Evolutionary conservation across 2,888 invertebrate species (phyloP), one percentile per base, ranked within the genome.

Genomic region (Liodrosophila aerea): DNA sequence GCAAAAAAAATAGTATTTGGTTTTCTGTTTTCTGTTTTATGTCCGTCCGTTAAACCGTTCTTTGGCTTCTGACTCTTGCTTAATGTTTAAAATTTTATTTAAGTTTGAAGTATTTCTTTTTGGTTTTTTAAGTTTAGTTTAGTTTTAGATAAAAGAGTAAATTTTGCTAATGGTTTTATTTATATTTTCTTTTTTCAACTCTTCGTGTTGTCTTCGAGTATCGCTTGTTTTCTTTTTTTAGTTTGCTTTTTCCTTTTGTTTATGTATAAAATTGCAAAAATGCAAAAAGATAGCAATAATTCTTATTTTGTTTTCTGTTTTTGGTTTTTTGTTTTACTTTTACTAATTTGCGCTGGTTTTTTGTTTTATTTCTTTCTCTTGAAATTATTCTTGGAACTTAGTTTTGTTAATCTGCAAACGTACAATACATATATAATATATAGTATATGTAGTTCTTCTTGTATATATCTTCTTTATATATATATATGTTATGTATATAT

Each of bases 221-320:
- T 30, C 18, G 9, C 15, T 13, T 13, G 12, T 44, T 29, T 27
- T 2, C 27, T 31, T 45, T 30, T 54, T 37, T 67, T 54, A 36
- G 53, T 74, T 40, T 27, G 4, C 45, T 40, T 67, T 57, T 53
- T 64, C 45, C 31, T 58, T 22, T 66, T 64, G 61, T 61, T 77
- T 76, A 81, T 85, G 74, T 89, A 90, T 89, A 89, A 90, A 89
- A 89, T 88, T 89, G 90, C 89, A 89, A 89, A 89, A 90, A 89
- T 90, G 90, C 90, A 89, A 89, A 89, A 89, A 89, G 88, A 86
- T 87, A 87, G 88, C 86, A 88, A 88, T 87, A 83, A 77, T 83
- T 81, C 52, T 59, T 66, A 61, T 52, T 64, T 64, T 51, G 62
- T 71, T 73, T 65, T 64, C 57, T 36, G 58, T 61, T 69, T 76